phyloP scores from a whole-genome alignment of 2,113 vertebrate species.

The Eulemur macaco region DNA sequence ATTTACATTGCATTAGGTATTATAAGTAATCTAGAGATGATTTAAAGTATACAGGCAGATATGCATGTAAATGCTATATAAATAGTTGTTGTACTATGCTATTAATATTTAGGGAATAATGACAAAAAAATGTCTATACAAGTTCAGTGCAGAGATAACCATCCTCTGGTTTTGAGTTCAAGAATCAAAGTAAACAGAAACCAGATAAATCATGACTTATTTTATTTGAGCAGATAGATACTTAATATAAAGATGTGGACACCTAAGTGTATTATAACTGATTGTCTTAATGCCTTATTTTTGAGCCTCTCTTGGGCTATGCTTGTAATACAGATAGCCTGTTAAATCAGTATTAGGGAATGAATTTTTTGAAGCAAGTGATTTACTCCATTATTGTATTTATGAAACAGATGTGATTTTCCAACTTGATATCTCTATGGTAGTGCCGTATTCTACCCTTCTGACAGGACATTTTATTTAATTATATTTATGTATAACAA shows the following conservation, averaged over 20 bases:
- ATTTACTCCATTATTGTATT: not conserved
- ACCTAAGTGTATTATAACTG: not conserved
- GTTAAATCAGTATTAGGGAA: constrained; percentile 37
- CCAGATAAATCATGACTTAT: not conserved
- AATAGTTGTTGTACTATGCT: too few relatives aligned
- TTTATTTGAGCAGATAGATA: not conserved
- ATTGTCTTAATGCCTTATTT: constrained; percentile 26
- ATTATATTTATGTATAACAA: constrained; percentile 50
- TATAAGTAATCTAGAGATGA: too few relatives aligned
- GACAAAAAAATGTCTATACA: not conserved
- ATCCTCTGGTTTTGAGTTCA: not conserved
- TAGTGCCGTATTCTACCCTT: constrained; percentile 22
- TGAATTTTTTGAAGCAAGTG: constrained; percentile 24
- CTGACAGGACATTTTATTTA: constrained; percentile 63
- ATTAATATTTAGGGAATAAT: too few relatives aligned
- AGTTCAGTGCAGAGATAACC: not conserved
- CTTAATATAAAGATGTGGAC: not conserved
- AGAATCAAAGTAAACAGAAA: not conserved
- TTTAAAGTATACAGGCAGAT: too few relatives aligned
- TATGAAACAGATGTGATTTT: constrained; percentile 37
- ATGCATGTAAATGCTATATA: too few relatives aligned
- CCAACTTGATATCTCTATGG: not conserved
- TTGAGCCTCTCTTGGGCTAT: not conserved
- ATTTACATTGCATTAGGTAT: too few relatives aligned
- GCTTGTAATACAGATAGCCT: constrained; percentile 1